These are phyloP conservation scores for Scaptodrosophila latifasciaeformis DNA, from an alignment of 2,888 invertebrate genomes.

Conservation along the genomic window DNA sequence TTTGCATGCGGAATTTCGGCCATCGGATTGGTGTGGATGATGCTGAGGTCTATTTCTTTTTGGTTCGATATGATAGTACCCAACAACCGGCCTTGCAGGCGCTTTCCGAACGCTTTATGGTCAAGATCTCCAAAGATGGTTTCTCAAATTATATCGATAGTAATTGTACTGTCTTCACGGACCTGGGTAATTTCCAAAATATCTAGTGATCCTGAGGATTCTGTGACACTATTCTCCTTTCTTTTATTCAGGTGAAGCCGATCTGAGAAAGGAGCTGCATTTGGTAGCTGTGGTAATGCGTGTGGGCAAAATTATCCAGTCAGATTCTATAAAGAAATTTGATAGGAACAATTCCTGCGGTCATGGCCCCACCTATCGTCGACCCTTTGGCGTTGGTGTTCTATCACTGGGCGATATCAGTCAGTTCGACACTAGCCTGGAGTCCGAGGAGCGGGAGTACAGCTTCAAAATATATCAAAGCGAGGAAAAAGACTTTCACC, in stretches of 20 bases:
- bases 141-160: conserved; percentile 92
- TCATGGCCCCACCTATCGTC: conserved; percentile 76
- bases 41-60: conserved; percentile 90
- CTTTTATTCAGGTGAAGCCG: conserved; percentile 80
- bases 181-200: conserved; percentile 76
- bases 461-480: conserved; percentile 89
- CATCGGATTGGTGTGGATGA: conserved; percentile 92
- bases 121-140: conserved; percentile 91
- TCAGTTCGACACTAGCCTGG: conserved; percentile 76
- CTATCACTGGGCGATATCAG: conserved; percentile 83
- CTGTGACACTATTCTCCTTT: neutral
- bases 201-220: neutral
- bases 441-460: conserved; percentile 83
- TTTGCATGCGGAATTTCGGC: conserved; percentile 92
- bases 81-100: conserved; percentile 79
- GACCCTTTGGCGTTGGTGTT: conserved; percentile 92
- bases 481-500: conserved; percentile 93
- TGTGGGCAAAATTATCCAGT: conserved; percentile 86
- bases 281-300: conserved; percentile 93
- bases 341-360: conserved; percentile 64
- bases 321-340: conserved; percentile 73
- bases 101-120: conserved; percentile 91
- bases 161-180: conserved; percentile 92
- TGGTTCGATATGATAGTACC: conserved; percentile 81
- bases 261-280: conserved; percentile 89